Base-by-base conservation (phyloP, 2,113 vertebrate species). In the Sapayoa aenigma region DNA sequence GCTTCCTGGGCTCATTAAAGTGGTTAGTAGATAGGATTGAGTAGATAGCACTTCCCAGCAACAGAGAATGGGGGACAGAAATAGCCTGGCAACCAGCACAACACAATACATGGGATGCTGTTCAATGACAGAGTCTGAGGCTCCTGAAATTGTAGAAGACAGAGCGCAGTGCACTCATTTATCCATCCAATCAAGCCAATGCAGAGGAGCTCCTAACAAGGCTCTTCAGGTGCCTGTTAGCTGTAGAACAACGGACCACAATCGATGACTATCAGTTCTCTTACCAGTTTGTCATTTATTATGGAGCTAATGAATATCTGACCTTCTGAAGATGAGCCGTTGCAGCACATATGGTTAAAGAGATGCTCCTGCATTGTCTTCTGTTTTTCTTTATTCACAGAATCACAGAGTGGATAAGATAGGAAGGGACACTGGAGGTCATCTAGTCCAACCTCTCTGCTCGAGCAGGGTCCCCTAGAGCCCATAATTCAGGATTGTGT, bases 191-290 rank as follows among this genome's bases (percentile, higher is more conserved):
- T 49, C 49, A 42, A 52, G 31, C 44, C 31, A 49, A 47, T 1
- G 1, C 27, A 49, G 52, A 55, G 41, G 27, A 50, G 91, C 84
- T 78, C 77, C 94, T 96, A 91, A 96, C 79, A 53, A 93, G 87
- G 76, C 87, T 96, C 91, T 87, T 94, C 95, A 66, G 52, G 59
- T 68, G 60, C 89, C 93, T 96, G 91, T 93, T 96, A 94, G 77
- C 82, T 90, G 78, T 2, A 5, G 89, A 95, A 93, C 90, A 90
- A 94, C 93, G 87, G 87, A 94, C 73, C 67, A 77, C 52, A 78
- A 53, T 53, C 17, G 9, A 42, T 65, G 73, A 90, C 60, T 89
- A 93, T 52, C 93, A 93, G 71, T 39, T 95, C 89, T 88, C 75
- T 74, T 4, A 78, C 55, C 60, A 62, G 33, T 52, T 87, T 89